Evolutionary conservation across 2,797 vertebrate genomes (phyloP).

Genomic region (Poliocrania exsul): DNA sequence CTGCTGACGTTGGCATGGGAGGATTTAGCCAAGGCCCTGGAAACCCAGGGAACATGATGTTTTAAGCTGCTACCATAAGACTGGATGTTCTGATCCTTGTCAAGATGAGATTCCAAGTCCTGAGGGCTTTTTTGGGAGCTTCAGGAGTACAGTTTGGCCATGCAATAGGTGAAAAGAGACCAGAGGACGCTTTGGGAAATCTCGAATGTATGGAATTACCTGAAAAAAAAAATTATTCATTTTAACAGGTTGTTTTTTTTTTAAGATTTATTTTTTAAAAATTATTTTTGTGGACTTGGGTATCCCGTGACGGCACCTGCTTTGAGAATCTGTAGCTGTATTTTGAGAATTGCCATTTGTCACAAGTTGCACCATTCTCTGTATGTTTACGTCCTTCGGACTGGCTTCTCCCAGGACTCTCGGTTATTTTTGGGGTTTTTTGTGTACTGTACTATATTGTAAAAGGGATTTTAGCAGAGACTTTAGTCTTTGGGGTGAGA

Average conservation of each 20-base stretch:
- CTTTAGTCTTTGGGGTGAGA: constrained; percentile 90
- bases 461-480: constrained; percentile 99
- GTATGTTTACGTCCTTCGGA: constrained; percentile 94
- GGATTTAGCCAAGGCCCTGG: constrained; percentile 98
- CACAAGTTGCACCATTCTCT: constrained; percentile 93
- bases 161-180: constrained; percentile 82
- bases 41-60: constrained; percentile 97
- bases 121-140: constrained; percentile 73
- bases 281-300: constrained; percentile 89
- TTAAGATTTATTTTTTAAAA: constrained; percentile 91
- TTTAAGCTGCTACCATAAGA: constrained; percentile 89
- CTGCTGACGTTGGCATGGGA: constrained; percentile 94
- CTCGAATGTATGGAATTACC: constrained; percentile 96
- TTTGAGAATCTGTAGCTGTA: constrained; percentile 88
- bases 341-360: constrained; percentile 92
- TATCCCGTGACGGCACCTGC: constrained; percentile 85
- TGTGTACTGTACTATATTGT: constrained; percentile 99
- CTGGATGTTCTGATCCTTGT: constrained; percentile 78
- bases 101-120: constrained; percentile 82
- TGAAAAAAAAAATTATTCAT: constrained; percentile 79
- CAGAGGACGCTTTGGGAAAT: constrained; percentile 83
- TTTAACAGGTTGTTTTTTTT: constrained; percentile 90
- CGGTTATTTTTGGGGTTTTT: constrained; percentile 79
- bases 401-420: constrained; percentile 90
- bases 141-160: constrained; percentile 78